Percentiles rank a stretch among this genome's conserved stretches.
Conservation (phyloP, 2,888 invertebrate genomes). For the Malthinus flaveolus region DNA sequence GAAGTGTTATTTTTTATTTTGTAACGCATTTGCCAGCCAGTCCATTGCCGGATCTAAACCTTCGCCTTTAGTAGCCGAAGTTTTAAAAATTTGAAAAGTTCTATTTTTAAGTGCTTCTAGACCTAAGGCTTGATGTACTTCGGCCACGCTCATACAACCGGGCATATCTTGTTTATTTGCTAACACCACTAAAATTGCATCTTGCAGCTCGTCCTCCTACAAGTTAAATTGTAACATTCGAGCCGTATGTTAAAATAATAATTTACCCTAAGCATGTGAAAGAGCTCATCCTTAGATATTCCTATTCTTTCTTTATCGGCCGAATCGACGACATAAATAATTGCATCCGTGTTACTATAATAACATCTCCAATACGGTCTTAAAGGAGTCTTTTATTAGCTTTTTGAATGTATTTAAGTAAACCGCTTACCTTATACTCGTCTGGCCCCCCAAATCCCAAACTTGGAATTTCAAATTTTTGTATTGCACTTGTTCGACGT, state of each 20-base stretch:
- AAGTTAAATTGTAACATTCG: conserved; percentile 15
- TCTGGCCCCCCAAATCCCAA: conserved; percentile 99
- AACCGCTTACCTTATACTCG: conserved; percentile 83
- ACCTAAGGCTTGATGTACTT: conserved; percentile 95
- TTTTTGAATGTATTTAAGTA: not conserved
- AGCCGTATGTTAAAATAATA: not conserved
- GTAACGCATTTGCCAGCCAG: conserved; percentile 92
- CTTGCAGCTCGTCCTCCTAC: conserved; percentile 95
- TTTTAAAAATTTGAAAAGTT: conserved; percentile 99
- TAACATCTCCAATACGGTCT: conserved; percentile 99
- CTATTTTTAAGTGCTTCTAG: conserved; percentile 93
- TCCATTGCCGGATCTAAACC: conserved; percentile 99
- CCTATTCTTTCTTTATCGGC: conserved; percentile 98
- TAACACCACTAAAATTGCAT: conserved; percentile 93
- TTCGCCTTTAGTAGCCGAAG: conserved; percentile 97
- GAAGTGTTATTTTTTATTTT: conserved; percentile 77
- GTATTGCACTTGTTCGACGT: conserved; percentile 98
- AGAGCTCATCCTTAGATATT: conserved; percentile 96
- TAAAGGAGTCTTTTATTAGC: conserved; percentile 25
- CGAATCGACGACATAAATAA: conserved; percentile 99
- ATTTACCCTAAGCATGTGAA: conserved; percentile 93
- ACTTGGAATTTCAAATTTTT: conserved; percentile 99
- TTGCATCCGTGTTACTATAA: conserved; percentile 99
- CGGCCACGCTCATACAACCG: conserved; percentile 94
- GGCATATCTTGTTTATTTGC: conserved; percentile 99